Conservation (phyloP, 1,140 invertebrate genomes). For the Cherax quadricarinatus region DNA sequence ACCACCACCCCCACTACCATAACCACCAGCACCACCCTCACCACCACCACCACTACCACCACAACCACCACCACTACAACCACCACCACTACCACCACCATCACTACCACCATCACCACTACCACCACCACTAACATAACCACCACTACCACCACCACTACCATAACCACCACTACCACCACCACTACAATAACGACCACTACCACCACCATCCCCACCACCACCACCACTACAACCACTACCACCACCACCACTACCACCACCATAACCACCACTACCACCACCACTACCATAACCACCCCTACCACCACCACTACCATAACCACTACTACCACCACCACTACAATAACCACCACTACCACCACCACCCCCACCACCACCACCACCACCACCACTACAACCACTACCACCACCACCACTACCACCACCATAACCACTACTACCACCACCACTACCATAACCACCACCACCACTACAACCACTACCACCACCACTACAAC, state of each 20-base stretch:
- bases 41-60: conserved; percentile 10
- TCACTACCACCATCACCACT: neutral
- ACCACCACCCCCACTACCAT: no score
- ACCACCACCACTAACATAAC: neutral
- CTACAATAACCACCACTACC: neutral
- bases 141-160: neutral
- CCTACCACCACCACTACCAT: neutral
- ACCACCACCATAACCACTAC: neutral
- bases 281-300: neutral
- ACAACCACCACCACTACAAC: neutral
- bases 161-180: neutral
- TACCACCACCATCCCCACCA: neutral
- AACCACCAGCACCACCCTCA: neutral
- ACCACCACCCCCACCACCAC: neutral
- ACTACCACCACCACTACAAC: neutral
- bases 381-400: neutral
- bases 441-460: neutral
- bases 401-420: neutral
- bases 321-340: neutral
- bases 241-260: neutral
- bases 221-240: neutral
- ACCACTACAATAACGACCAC: no score
- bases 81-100: neutral
- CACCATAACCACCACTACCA: neutral
- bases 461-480: neutral